Conservation (phyloP, 2,888 invertebrate genomes). For the Octodonta nipae region DNA sequence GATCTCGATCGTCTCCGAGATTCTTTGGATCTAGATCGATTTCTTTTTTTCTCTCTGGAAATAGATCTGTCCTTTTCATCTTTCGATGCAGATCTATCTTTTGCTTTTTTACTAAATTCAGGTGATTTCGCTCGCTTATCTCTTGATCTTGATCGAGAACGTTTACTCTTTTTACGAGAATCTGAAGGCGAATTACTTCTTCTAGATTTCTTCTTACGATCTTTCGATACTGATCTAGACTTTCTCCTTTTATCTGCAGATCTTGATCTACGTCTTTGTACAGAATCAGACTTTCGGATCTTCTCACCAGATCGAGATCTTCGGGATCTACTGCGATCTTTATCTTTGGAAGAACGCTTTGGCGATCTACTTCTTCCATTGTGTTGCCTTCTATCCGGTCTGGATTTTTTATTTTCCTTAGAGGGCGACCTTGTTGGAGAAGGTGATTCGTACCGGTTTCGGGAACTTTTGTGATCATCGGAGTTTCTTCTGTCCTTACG, state of each 20-base stretch:
- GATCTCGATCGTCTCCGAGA: slow-evolving; percentile 8
- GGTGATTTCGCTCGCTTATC: not conserved
- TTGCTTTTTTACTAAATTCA: slow-evolving; percentile 12
- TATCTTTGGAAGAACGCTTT: slow-evolving; percentile 11
- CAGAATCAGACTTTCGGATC: slow-evolving; percentile 4
- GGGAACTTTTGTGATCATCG: no score
- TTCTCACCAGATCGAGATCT: not conserved
- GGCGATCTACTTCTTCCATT: slow-evolving; percentile 14
- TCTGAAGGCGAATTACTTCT: slow-evolving; percentile 4
- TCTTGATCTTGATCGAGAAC: slow-evolving; percentile 2
- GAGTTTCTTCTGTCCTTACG: no score
- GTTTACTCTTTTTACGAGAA: slow-evolving; percentile 7
- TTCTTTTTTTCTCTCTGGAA: slow-evolving; percentile 13
- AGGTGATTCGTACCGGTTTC: slow-evolving; percentile 7
- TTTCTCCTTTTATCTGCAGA: slow-evolving; percentile 9
- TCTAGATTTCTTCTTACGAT: slow-evolving; percentile 3
- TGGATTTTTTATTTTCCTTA: slow-evolving; percentile 6
- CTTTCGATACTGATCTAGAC: slow-evolving; percentile 6
- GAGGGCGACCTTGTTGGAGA: slow-evolving; percentile 9
- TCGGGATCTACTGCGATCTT: slow-evolving; percentile 1
- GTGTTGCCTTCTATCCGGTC: slow-evolving; percentile 8
- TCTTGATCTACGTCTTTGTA: slow-evolving; percentile 9
- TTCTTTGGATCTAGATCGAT: slow-evolving; percentile 7
- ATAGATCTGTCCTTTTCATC: slow-evolving; percentile 15
- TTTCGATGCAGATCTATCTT: slow-evolving; percentile 15